phyloP scores from a whole-genome alignment of 1,140 invertebrate genomes.

The Neomicropteryx cornuta region DNA sequence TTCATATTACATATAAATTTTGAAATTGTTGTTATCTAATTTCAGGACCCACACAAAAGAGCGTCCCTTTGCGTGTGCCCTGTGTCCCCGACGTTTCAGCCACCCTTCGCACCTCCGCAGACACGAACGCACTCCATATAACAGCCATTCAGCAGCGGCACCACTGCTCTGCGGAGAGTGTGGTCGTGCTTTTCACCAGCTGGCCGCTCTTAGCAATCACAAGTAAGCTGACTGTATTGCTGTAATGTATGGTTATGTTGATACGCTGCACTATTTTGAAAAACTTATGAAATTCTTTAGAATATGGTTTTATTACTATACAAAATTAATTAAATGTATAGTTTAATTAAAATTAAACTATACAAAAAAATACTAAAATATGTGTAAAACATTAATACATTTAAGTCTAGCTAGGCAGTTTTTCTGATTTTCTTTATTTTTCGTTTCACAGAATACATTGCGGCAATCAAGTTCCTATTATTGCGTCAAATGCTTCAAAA shows the following conservation, averaged over 20 bases:
- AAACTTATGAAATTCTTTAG: too few species aligned
- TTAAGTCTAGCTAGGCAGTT: too few species aligned
- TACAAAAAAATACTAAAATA: too few species aligned
- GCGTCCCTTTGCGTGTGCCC: slow-evolving; percentile 3
- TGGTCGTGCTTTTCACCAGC: background rate
- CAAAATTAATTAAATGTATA: slow-evolving; percentile 8
- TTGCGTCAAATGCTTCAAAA: too few species aligned
- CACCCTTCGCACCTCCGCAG: slow-evolving; percentile 3
- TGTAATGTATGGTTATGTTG: background rate
- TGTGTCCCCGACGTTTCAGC: slow-evolving; percentile 2
- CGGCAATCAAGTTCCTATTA: too few species aligned
- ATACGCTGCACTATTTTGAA: slow-evolving; percentile 7
- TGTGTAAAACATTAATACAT: too few species aligned
- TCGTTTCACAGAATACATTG: too few species aligned
- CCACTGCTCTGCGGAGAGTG: background rate
- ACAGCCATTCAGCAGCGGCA: background rate
- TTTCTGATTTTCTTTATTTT: too few species aligned
- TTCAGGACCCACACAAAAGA: slow-evolving; percentile 6
- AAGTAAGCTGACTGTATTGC: background rate
- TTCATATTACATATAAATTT: too few species aligned
- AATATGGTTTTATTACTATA: too few species aligned
- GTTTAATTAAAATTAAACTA: background rate
- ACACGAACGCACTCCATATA: slow-evolving; percentile 4
- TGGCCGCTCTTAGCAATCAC: background rate
- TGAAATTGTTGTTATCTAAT: background rate